Evolutionary conservation across 2,113 vertebrate genomes (phyloP), one percentile per base, ranked within the genome.

Genomic region (Romanogobio albipinnatus): DNA sequence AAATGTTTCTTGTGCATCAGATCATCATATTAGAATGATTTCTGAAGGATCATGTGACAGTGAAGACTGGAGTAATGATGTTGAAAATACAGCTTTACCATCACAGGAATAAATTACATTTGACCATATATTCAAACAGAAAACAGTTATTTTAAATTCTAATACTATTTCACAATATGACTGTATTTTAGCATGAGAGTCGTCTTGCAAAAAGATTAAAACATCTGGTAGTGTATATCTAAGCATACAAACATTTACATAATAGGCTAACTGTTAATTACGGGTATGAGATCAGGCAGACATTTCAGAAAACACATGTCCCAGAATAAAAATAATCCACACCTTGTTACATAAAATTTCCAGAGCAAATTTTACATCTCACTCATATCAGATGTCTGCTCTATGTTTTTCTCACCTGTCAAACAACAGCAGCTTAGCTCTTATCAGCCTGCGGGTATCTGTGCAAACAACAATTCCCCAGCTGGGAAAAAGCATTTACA

Each of bases 381-480:
- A 70, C 33, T 70, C 66, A 10, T 39, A 10, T 26, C 68, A 86
- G 68, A 81, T 84, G 22, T 83, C 47, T 73, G 56, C 64, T 76
- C 39, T 59, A 11, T 80, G 85, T 45, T 58, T 74, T 78, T 82
- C 81, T 58, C 24, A 84, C 81, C 88, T 89, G 87, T 90, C 92
- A 93, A 93, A 94, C 93, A 94, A 92, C 89, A 89, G 88, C 87
- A 88, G 87, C 83, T 85, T 76, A 45, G 76, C 84, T 73, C 61
- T 87, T 56, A 88, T 86, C 89, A 89, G 90, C 93, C 84, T 82
- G 73, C 88, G 89, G 92, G 90, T 89, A 86, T 89, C 85, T 86
- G 79, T 82, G 81, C 93, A 94, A 95, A 94, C 93, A 92, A 92
- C 87, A 84, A 84, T 83, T 88, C 91, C 89, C 91, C 91, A 88